A percentile compares a stretch with the other conserved stretches of the same genome.
phyloP scores from a whole-genome alignment of 2,113 vertebrate species.

The Pantherophis guttatus region DNA sequence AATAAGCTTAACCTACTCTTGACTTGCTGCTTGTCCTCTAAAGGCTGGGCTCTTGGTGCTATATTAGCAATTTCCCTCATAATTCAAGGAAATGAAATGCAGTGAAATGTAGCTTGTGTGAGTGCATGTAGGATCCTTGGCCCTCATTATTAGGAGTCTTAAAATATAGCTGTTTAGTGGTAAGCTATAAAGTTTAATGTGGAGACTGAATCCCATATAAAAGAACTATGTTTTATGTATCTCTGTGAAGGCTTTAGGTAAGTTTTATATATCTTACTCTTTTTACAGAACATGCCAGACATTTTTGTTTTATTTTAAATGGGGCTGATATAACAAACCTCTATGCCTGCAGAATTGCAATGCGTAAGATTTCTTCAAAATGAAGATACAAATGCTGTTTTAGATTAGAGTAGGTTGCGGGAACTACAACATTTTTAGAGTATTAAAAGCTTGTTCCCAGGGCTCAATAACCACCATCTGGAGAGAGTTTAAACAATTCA shows the following conservation, averaged over 20 bases:
- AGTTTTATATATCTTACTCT: not conserved
- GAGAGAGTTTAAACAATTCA: not conserved
- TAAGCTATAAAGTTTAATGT: conserved; percentile 34
- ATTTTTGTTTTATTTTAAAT: not conserved
- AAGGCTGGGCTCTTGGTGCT: not conserved
- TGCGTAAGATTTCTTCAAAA: not conserved
- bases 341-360: not conserved
- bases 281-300: not conserved
- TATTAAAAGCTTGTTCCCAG: not conserved
- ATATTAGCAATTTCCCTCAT: conserved; percentile 1
- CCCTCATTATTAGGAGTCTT: conserved; percentile 50
- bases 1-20: conserved; percentile 15
- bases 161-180: conserved; percentile 33
- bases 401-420: not conserved
- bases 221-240: not conserved
- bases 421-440: not conserved
- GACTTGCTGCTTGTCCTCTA: not conserved
- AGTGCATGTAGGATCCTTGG: conserved; percentile 21
- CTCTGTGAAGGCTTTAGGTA: not conserved
- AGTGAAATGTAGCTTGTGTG: not conserved
- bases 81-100: conserved; percentile 35
- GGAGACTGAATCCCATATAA: conserved; percentile 6
- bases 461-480: not conserved
- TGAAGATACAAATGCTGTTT: not conserved
- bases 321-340: not conserved